Evolutionary conservation across 2,797 vertebrate genomes (phyloP), one percentile per base, ranked within the genome.

Genomic region (Sylvia borin): DNA sequence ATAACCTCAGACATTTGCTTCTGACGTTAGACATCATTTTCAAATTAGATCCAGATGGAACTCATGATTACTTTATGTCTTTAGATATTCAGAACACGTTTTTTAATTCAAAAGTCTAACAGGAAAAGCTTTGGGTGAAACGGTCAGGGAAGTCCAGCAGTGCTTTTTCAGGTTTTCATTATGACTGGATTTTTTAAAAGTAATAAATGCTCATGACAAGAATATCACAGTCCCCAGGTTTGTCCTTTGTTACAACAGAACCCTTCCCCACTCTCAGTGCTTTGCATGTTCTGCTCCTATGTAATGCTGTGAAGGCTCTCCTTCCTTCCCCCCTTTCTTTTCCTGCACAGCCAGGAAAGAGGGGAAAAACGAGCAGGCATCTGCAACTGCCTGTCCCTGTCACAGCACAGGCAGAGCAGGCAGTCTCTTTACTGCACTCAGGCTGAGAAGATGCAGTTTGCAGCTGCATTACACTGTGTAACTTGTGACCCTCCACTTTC

Each of bases 1-100:
- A 3, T 74, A 94, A 83, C 85, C 77, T 93, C 88, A 95, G 57
- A 76, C 62, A 54, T 78, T 95, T 88, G 85, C 61, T 93, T 92
- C 82, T 91, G 89, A 94, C 3, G 3, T 80, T 79, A 54, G 78
- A 62, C 38, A 48, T 82, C 0, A 0, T 45, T 90, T 92, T 88
- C 32, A 84, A 75, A 93, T 83, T 72, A 60, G 51, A 89, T 75
- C 58, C 95, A 93, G 79, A 85, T 90, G 82, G 85, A 57, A 57
- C 34, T 86, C 78, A 42, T 62, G 47, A 66, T 96, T 87, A 68
- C 42, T 92, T 80, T 50, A 61, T 26, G n/a, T 58, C 75, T 80
- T 74, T 20, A 68, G 40, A 48, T 93, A 90, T 31, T 92, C 47
- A 80, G 40, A 74, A 85, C 10, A 2, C 8, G 1, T 74, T 58